Evolutionary conservation across 2,113 vertebrate genomes (phyloP), one percentile per base, ranked within the genome.

Genomic region (Felis chaus): DNA sequence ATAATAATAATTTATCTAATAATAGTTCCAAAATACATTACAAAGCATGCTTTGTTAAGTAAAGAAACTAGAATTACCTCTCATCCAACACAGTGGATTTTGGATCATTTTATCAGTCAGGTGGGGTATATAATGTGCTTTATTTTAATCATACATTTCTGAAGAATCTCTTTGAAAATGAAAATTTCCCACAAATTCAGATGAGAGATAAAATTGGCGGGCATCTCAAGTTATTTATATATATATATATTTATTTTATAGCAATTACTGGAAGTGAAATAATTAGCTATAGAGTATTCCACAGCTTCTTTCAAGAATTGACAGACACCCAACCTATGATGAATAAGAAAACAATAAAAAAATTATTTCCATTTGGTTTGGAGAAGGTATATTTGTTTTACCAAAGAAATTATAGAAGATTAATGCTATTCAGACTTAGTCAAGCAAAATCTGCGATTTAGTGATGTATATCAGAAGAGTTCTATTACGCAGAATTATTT

Each of bases 21-120:
- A 91, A 79, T 79, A 86, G 78, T 92, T 79, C 41, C 15, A 93
- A 78, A 95, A 92, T 83, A n/a, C n/a, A 76, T 80, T 94, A 31
- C 36, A 93, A 88, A 84, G 7, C 89, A 6, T 91, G 1, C n/a
- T 96, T 94, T 91, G 3, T 29, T 68, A 66, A 33, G 13, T 71
- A 73, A 79, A 61, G 73, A 89, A 95, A 45, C 2, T 92, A 79
- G 36, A 89, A 87, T 86, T 55, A 63, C 23, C 31, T 91, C 7
- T 93, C 68, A 71, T 61, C 36, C 5, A 74, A 48, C 41, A 73
- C 4, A 69, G 36, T 92, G 29, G 3, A 55, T 82, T 94, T 97
- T 53, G n/a, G 10, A 81, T 82, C 23, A 92, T 76, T 93, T 94
- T 55, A 31, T 71, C 9, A 80, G 71, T 92, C 21, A 92, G 21